phyloP scores from a whole-genome alignment of 2,888 invertebrate genomes.

The Galerucella calmariensis region DNA sequence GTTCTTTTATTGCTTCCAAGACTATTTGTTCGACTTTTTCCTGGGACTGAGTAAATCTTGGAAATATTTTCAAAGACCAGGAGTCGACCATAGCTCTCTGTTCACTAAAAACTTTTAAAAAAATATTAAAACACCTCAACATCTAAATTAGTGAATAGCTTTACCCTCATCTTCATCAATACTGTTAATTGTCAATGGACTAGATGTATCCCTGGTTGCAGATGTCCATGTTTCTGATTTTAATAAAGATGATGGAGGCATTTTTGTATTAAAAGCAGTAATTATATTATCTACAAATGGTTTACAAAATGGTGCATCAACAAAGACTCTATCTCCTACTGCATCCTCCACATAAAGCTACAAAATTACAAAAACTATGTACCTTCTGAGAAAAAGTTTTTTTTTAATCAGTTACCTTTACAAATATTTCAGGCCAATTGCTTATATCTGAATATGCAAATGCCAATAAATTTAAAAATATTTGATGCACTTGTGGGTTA shows the following conservation, averaged over 20 bases:
- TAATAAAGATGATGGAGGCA: slow-evolving; percentile 77
- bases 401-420: slow-evolving; percentile 72
- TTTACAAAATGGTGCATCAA: slow-evolving; percentile 91
- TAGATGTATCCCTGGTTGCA: slow-evolving; percentile 65
- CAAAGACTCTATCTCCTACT: slow-evolving; percentile 92
- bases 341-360: slow-evolving; percentile 95
- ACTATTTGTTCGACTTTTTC: slow-evolving; percentile 84
- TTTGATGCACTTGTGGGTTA: slow-evolving; percentile 81
- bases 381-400: slow-evolving; percentile 23
- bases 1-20: slow-evolving; percentile 88
- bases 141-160: background rate
- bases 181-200: slow-evolving; percentile 65
- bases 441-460: slow-evolving; percentile 83
- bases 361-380: slow-evolving; percentile 47
- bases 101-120: slow-evolving; percentile 61
- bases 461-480: slow-evolving; percentile 86
- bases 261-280: slow-evolving; percentile 84
- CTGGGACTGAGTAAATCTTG: slow-evolving; percentile 71
- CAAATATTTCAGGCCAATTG: slow-evolving; percentile 92
- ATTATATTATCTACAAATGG: slow-evolving; percentile 91
- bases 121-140: background rate
- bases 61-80: slow-evolving; percentile 66
- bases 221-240: slow-evolving; percentile 72
- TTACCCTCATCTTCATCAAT: slow-evolving; percentile 71
- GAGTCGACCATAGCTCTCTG: slow-evolving; percentile 63